These are phyloP conservation scores for Esox niger DNA, from an alignment of 2,113 vertebrate genomes.

Conservation along the genomic window DNA sequence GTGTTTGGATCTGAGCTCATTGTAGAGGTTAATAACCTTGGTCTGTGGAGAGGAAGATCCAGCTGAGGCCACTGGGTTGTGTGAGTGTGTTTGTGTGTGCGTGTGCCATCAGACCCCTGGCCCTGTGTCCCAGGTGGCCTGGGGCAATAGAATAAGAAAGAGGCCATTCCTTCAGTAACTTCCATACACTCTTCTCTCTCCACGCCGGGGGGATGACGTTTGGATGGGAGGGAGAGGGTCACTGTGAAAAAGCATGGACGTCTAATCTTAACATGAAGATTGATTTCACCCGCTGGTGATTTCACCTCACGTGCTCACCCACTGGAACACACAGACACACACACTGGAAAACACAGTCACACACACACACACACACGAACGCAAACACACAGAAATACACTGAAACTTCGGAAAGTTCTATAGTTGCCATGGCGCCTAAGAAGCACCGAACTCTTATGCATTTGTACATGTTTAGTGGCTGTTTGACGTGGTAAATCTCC, in stretches of 20 bases:
- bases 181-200: not conserved
- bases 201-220: not conserved
- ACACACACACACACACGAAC: slow-evolving; percentile 3
- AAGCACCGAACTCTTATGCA: too few relatives aligned
- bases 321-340: not conserved
- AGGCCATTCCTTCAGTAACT: not conserved
- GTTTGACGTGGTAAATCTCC: too few relatives aligned
- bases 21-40: slow-evolving; percentile 27
- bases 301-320: slow-evolving; percentile 7
- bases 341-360: too few relatives aligned
- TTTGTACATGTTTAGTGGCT: too few relatives aligned
- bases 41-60: slow-evolving; percentile 17
- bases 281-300: not conserved
- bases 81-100: not conserved
- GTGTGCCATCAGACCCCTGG: slow-evolving; percentile 3
- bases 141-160: slow-evolving; percentile 15
- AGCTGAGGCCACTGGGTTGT: slow-evolving; percentile 21
- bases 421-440: too few relatives aligned
- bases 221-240: too few relatives aligned
- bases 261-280: too few relatives aligned
- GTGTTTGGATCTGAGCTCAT: not conserved
- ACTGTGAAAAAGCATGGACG: too few relatives aligned
- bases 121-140: slow-evolving; percentile 4
- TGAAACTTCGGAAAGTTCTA: too few relatives aligned
- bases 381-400: slow-evolving; percentile 16